phyloP scores from a whole-genome alignment of 2,113 vertebrate species.

The Dicerorhinus sumatrensis region DNA sequence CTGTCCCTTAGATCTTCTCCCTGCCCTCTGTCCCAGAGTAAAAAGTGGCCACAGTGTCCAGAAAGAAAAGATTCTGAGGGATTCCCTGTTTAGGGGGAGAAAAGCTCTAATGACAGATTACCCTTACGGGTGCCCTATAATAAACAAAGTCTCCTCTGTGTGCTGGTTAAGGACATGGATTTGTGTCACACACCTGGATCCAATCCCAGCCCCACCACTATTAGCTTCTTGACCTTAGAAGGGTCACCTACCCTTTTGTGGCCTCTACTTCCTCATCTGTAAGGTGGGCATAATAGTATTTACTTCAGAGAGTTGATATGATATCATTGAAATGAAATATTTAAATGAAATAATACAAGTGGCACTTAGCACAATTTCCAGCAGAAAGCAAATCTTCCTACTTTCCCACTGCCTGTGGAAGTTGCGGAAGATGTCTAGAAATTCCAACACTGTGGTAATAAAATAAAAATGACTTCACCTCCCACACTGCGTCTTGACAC shows the following conservation, averaged over 20 bases:
- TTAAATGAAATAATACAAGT: not conserved
- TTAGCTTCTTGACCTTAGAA: not conserved
- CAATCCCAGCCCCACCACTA: not conserved
- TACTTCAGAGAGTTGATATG: not conserved
- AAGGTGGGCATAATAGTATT: not conserved
- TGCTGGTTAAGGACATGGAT: not conserved
- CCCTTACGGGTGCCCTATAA: not conserved
- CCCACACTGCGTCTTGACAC: not conserved
- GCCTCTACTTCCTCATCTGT: not conserved
- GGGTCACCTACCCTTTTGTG: not conserved
- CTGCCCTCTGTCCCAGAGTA: not conserved
- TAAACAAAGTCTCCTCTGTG: not conserved
- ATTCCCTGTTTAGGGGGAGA: not conserved
- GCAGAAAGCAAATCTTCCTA: not conserved
- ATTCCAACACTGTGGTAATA: not conserved
- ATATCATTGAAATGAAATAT: not conserved
- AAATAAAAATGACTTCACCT: not conserved
- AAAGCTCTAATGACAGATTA: not conserved
- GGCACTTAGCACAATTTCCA: not conserved
- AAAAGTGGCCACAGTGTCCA: not conserved
- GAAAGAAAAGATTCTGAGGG: not conserved
- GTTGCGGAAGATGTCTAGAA: not conserved
- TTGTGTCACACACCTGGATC: not conserved
- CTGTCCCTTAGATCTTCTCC: not conserved
- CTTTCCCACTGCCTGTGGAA: not conserved